A percentile compares a stretch with the other conserved stretches of the same genome.
These are phyloP conservation scores for Rhinoraja longicauda DNA, from an alignment of 2,797 vertebrate genomes.

Conservation along the genomic window DNA sequence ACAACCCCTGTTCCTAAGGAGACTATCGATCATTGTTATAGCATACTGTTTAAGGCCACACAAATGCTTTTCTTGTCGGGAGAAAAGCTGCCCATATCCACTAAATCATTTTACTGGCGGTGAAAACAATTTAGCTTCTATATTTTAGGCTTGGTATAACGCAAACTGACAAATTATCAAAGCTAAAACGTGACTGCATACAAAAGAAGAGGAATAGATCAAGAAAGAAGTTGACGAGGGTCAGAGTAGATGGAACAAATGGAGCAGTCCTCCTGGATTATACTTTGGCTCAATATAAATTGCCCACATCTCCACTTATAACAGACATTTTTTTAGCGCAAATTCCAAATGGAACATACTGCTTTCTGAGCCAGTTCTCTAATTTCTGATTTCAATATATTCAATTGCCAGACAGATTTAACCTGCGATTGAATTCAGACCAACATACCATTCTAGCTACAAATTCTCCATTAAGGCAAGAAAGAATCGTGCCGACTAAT, in stretches of 20 bases:
- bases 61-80: neutral
- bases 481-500: neutral
- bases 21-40: neutral
- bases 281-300: neutral
- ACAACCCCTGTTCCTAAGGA: conserved; percentile 22
- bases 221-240: neutral
- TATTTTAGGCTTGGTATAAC: neutral
- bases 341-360: neutral
- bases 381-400: neutral
- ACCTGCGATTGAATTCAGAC: neutral
- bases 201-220: neutral
- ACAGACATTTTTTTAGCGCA: neutral
- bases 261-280: neutral
- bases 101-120: neutral
- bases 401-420: neutral
- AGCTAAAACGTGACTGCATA: neutral
- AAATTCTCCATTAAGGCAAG: neutral
- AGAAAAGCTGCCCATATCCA: neutral
- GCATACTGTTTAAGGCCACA: neutral
- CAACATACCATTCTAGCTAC: neutral
- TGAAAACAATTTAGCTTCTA: neutral
- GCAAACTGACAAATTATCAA: neutral
- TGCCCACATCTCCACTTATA: neutral
- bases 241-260: neutral
- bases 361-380: neutral